Base-by-base conservation (phyloP, 2,797 vertebrate species). In the Acestrorhynchus altus region DNA sequence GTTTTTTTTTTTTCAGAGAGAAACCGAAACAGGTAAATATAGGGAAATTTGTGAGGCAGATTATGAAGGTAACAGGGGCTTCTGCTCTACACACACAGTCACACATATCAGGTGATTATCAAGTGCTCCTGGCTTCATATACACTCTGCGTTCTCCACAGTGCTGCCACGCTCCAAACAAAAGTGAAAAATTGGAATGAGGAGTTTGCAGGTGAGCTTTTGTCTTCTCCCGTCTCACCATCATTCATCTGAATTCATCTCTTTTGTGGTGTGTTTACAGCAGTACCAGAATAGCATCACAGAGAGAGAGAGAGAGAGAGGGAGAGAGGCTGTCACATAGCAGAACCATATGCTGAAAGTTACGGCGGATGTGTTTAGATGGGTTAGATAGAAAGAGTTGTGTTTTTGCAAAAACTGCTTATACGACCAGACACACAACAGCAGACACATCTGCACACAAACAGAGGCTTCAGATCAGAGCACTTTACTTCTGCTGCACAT, bases 111-210 rank as follows among this genome's bases (percentile, higher is more conserved):
- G 57, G 66, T 71, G 59, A 77, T 56, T 65, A 65, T 47, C 56
- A 73, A 65, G 26, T 1, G 4, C 52, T 49, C 31, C 4, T 46
- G 35, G 46, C 35, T 54, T 49, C 6, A 26, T 31, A 16, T 35
- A 12, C 20, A 4, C 12, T 24, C 63, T n/a, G 57, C 40, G 26
- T 54, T 15, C 24, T 57, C 51, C 56, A 35, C 64, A 77, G 74
- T 31, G 44, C 76, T 22, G 51, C 39, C 47, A 35, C 11, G 28
- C 47, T 67, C 44, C 49, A 57, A 26, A 77, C 64, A 76, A 76
- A 67, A 64, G 61, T 68, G 73, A 35, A 81, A 73, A 79, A 81
- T 42, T 74, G 67, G 67, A 73, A 51, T 7, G 67, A 69, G 51
- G 68, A 69, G 59, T 56, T 72, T 24, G 63, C 28, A n/a, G 49